Percentiles rank a stretch among this genome's conserved stretches.
phyloP scores from a whole-genome alignment of 2,113 vertebrate species.

The Aegotheles bennettii region DNA sequence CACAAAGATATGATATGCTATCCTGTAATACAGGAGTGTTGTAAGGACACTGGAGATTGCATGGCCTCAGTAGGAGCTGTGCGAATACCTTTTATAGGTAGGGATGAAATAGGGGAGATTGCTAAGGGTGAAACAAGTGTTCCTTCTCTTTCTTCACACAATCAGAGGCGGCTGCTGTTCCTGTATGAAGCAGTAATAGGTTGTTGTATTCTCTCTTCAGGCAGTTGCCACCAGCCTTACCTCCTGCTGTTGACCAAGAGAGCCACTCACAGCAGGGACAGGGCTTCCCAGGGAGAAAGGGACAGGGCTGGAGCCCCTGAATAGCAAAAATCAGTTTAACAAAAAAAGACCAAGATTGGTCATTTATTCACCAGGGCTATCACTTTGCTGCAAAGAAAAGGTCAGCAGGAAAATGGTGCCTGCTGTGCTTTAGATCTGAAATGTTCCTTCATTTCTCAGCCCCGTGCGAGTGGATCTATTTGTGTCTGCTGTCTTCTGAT shows the following conservation, averaged over 20 bases:
- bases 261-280: conserved; percentile 24
- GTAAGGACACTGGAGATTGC: not conserved
- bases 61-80: not conserved
- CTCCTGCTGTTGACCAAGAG: conserved; percentile 51
- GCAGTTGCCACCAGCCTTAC: conserved; percentile 8
- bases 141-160: conserved; percentile 19
- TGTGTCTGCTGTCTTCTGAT: conserved; percentile 12
- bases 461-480: conserved; percentile 13
- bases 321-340: conserved; percentile 12
- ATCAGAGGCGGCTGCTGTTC: not conserved
- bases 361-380: conserved; percentile 17
- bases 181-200: conserved; percentile 19
- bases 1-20: not conserved
- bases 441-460: conserved; percentile 34
- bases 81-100: not conserved
- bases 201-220: conserved; percentile 44
- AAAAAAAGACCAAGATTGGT: not conserved
- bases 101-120: conserved; percentile 10
- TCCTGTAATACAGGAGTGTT: not conserved
- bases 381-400: not conserved
- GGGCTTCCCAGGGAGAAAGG: conserved; percentile 1
- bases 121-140: conserved; percentile 32
- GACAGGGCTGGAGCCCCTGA: not conserved
- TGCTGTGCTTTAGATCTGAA: conserved; percentile 48
- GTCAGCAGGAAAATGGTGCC: conserved; percentile 5